phyloP scores from a whole-genome alignment of 2,888 invertebrate genomes.

The Dryobota labecula region DNA sequence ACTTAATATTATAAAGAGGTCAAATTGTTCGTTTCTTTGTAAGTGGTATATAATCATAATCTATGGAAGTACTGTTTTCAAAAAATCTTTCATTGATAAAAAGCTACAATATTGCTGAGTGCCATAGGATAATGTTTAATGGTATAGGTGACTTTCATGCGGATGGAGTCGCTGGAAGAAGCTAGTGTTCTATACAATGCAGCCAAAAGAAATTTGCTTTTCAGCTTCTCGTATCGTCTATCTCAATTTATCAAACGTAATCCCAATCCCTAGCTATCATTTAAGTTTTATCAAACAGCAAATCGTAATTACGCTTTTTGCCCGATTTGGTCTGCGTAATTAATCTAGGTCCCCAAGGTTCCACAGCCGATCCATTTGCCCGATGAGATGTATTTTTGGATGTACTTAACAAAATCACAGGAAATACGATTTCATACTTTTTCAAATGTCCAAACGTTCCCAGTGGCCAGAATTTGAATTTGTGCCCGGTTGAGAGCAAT shows the following conservation, averaged over 20 bases:
- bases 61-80: not conserved
- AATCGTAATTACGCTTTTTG: slow-evolving; percentile 32
- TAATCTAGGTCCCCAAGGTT: slow-evolving; percentile 8
- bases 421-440: no score
- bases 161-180: not conserved
- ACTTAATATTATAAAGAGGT: not conserved
- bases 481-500: not conserved
- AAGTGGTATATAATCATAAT: no score
- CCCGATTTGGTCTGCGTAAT: slow-evolving; percentile 4
- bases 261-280: slow-evolving; percentile 20
- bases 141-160: not conserved
- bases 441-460: not conserved
- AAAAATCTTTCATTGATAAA: not conserved
- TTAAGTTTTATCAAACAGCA: slow-evolving; percentile 24
- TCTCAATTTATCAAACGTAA: slow-evolving; percentile 18
- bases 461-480: not conserved
- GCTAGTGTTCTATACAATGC: not conserved
- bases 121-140: not conserved
- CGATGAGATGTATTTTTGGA: not conserved
- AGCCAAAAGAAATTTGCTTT: not conserved
- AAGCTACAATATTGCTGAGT: not conserved
- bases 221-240: not conserved
- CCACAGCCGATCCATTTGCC: not conserved
- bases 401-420: no score
- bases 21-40: not conserved